Conservation (phyloP, 2,797 vertebrate genomes). For the Synaphobranchus kaupii region DNA sequence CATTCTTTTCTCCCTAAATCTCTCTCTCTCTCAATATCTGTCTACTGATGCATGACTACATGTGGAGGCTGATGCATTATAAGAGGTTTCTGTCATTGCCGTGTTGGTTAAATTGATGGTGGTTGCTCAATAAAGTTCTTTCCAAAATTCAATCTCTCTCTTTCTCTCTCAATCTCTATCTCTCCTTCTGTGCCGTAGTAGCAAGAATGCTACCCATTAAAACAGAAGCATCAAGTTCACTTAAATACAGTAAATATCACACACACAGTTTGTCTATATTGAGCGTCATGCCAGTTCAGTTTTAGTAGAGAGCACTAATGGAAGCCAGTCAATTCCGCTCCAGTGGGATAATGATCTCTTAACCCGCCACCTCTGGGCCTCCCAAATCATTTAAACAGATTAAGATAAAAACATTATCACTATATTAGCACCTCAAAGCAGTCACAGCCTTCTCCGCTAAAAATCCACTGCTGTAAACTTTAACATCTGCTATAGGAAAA, state of each 20-base stretch:
- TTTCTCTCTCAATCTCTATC: background rate
- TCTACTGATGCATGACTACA: no score
- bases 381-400: slow-evolving; percentile 22
- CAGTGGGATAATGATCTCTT: slow-evolving; percentile 6
- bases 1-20: background rate
- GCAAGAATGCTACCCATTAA: background rate
- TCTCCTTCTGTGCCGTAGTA: background rate
- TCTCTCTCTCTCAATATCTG: background rate
- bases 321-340: background rate
- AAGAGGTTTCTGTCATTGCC: no score
- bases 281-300: background rate
- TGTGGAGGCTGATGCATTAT: no score
- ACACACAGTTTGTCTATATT: background rate
- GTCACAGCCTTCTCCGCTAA: background rate
- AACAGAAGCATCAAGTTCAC: background rate
- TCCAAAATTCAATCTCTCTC: background rate
- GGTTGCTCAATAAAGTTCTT: no score
- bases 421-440: slow-evolving; percentile 25
- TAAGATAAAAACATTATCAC: slow-evolving; percentile 32
- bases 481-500: slow-evolving; percentile 13
- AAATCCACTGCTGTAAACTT: slow-evolving; percentile 15
- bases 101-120: no score
- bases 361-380: slow-evolving; percentile 13
- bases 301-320: background rate
- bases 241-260: background rate